These are phyloP conservation scores for Parauchenoglanis ngamensis DNA, from an alignment of 2,797 vertebrate species.

Conservation along the genomic window DNA sequence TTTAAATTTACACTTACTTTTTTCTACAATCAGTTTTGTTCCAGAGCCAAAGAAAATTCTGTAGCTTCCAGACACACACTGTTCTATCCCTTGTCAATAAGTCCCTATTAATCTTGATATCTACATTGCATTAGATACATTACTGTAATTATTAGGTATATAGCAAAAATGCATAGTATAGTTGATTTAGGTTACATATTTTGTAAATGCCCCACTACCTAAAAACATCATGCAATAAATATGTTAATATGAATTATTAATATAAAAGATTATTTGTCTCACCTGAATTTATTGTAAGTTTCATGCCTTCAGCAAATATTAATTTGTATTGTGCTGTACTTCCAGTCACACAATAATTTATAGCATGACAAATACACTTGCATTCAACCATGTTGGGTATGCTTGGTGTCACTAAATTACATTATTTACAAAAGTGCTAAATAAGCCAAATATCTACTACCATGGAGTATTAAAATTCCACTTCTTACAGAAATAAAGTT, in stretches of 20 bases:
- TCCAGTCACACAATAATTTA: slow-evolving; percentile 43
- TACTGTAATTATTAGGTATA: background rate
- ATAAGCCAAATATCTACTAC: background rate
- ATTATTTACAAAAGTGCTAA: background rate
- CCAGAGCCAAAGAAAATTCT: slow-evolving; percentile 50
- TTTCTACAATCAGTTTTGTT: slow-evolving; percentile 44
- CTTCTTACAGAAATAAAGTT: background rate
- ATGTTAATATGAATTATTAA: background rate
- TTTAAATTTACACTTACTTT: slow-evolving; percentile 57
- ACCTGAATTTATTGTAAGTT: slow-evolving; percentile 52
- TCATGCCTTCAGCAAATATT: slow-evolving; percentile 55
- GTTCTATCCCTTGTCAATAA: slow-evolving; percentile 17
- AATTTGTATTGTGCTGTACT: slow-evolving; percentile 43
- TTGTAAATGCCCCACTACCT: background rate
- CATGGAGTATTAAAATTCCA: background rate
- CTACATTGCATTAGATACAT: background rate
- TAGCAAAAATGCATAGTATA: background rate
- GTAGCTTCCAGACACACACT: slow-evolving; percentile 51
- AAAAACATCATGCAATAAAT: background rate
- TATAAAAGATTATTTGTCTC: background rate
- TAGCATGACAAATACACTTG: slow-evolving; percentile 12
- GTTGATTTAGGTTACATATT: too few relatives aligned
- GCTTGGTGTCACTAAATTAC: background rate
- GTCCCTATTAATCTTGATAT: too few relatives aligned
- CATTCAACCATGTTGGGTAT: background rate